Base-by-base conservation (phyloP, 2,888 invertebrate genomes). In the Busseola fusca region DNA sequence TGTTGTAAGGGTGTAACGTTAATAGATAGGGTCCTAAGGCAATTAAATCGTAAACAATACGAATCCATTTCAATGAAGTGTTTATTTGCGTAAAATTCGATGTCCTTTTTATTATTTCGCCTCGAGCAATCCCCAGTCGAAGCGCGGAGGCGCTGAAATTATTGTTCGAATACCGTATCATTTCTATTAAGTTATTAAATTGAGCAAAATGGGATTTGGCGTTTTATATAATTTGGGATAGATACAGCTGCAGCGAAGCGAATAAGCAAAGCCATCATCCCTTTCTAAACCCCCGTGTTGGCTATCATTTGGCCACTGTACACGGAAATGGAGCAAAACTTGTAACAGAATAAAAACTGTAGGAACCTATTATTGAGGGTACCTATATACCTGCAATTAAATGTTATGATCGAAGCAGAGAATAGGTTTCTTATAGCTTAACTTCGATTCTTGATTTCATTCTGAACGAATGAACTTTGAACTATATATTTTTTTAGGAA, bases 31-130 rank as follows among this genome's bases (percentile, higher is more conserved):
- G 14, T 21, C 0, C 9, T 40, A 56, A 45, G 34, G 5, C 59
- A 18, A 42, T 69, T 21, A 45, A 42, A 56, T 56, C 10, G 16
- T 57, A 65, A 77, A 65, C 54, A 73, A 56, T 21, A 59, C 40
- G 58, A 82, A 76, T 66, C 72, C 66, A 76, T 76, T 80, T 63
- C 50, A 74, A 67, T 66, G 74, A 72, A 57, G 48, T 34, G 60
- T 72, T 69, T 70, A 74, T 69, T 64, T 68, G 66, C 66, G 69
- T 69, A 64, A 72, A 76, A 72, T 77, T 69, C 21, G 42, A 69
- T 66, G 37, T 69, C 52, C 40, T 71, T 62, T 62, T 48, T 37
- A 69, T 63, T 58, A 67, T 62, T 63, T 50, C 57, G 60, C 71
- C 57, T 18, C 60, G 34, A 50, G 68, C 57, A 48, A 42, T 40